Evolutionary conservation across 2,888 invertebrate species (phyloP).

Genomic region (Aleiodes testaceus): DNA sequence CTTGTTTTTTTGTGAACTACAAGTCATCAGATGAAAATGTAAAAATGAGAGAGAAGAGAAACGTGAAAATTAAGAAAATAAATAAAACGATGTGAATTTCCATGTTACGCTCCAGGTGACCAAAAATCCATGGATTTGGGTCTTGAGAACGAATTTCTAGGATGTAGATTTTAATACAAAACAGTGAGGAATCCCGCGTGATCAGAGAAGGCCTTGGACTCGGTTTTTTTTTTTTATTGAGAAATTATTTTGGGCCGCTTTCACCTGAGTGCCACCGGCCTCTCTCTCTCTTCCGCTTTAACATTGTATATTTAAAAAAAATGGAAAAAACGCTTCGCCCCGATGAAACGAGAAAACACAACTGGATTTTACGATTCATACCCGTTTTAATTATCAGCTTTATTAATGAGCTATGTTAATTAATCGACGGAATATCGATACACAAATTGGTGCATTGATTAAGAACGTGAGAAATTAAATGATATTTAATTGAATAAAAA

Average conservation of each 20-base stretch:
- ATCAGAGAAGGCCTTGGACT: conserved; percentile 34
- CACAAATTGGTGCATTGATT: no score
- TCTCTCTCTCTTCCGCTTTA: background rate
- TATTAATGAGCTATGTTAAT: no score
- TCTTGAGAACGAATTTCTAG: conserved; percentile 62
- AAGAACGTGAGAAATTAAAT: no score
- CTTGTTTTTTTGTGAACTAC: background rate
- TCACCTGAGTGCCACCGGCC: conserved; percentile 58
- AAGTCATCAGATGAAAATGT: background rate
- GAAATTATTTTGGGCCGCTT: conserved; percentile 66
- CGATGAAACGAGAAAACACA: background rate
- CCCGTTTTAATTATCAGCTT: no score
- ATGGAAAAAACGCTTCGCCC: background rate
- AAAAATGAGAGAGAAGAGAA: background rate
- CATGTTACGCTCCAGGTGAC: conserved; percentile 1
- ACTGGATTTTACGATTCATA: no score
- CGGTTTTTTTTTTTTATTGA: conserved; percentile 20
- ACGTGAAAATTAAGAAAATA: background rate
- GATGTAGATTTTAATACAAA: conserved; percentile 23
- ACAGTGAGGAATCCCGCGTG: conserved; percentile 5
- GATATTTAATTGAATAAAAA: no score
- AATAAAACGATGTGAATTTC: background rate
- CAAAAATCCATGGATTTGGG: conserved; percentile 55
- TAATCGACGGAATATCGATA: no score
- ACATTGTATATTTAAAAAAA: background rate